These are phyloP conservation scores for Heterotis niloticus DNA, from an alignment of 2,113 vertebrate genomes.

Conservation along the genomic window DNA sequence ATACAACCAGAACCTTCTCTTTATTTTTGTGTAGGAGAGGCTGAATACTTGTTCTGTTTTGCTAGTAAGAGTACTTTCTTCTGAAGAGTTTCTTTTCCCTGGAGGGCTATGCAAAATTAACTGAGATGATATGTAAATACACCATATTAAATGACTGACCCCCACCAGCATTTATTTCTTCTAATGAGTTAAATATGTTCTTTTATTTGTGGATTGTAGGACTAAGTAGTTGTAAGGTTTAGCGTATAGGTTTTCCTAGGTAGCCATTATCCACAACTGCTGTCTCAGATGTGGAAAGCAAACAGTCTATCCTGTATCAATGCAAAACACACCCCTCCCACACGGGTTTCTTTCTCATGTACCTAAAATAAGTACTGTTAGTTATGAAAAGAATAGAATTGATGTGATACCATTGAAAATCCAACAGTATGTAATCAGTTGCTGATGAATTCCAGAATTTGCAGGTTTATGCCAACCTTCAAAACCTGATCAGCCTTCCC, in stretches of 20 bases:
- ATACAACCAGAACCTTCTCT: too few species aligned
- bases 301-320: not conserved
- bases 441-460: too few species aligned
- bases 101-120: too few species aligned
- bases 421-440: too few species aligned
- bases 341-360: too few species aligned
- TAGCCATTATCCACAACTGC: not conserved
- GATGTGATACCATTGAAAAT: not conserved
- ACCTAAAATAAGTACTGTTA: too few species aligned
- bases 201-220: not conserved
- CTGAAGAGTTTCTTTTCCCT: too few species aligned
- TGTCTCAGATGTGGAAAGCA: not conserved
- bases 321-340: too few species aligned
- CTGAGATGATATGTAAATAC: not conserved
- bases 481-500: not conserved
- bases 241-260: not conserved
- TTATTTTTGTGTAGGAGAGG: too few species aligned
- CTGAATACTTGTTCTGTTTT: too few species aligned
- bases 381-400: too few species aligned
- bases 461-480: not conserved
- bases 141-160: not conserved
- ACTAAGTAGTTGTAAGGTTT: not conserved
- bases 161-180: not conserved
- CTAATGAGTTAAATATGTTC: not conserved
- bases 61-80: too few species aligned